phyloP scores from a whole-genome alignment of 2,888 invertebrate genomes.

The Drosophila ezoana region DNA sequence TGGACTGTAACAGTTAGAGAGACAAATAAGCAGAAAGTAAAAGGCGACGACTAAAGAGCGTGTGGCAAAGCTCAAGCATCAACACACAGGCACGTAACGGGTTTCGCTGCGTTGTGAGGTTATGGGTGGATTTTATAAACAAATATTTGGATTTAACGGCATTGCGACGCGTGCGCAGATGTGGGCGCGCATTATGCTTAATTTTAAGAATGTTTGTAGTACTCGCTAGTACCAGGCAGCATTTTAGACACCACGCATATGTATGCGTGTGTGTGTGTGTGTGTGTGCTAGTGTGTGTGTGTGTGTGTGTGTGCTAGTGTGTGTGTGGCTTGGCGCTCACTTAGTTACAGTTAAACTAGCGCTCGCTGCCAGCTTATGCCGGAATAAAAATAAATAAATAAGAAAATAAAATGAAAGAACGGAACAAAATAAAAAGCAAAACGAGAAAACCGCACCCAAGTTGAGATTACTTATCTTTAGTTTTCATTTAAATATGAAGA shows the following conservation, averaged over 20 bases:
- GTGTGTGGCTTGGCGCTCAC: slow-evolving; percentile 28
- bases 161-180: slow-evolving; percentile 23
- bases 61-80: slow-evolving; percentile 60
- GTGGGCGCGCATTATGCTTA: slow-evolving; percentile 51
- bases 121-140: slow-evolving; percentile 64
- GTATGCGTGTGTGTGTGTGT: slow-evolving; percentile 11
- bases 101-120: slow-evolving; percentile 16
- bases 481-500: slow-evolving; percentile 78
- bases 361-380: slow-evolving; percentile 6
- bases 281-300: slow-evolving; percentile 12
- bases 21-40: slow-evolving; percentile 14
- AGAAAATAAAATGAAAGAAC: background rate
- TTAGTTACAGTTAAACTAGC: slow-evolving; percentile 36
- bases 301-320: slow-evolving; percentile 11
- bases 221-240: slow-evolving; percentile 36
- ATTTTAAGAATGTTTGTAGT: slow-evolving; percentile 55
- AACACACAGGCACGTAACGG: slow-evolving; percentile 54
- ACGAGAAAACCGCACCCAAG: slow-evolving; percentile 70
- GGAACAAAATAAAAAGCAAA: slow-evolving; percentile 3
- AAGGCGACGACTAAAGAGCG: slow-evolving; percentile 17
- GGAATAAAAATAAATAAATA: slow-evolving; percentile 18
- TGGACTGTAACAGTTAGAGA: slow-evolving; percentile 31
- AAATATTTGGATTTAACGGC: slow-evolving; percentile 78
- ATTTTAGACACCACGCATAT: slow-evolving; percentile 29
- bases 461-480: slow-evolving; percentile 76